Evolutionary conservation across 1,140 invertebrate genomes (phyloP), one percentile per base, ranked within the genome.

Genomic region (Camponotus floridanus): DNA sequence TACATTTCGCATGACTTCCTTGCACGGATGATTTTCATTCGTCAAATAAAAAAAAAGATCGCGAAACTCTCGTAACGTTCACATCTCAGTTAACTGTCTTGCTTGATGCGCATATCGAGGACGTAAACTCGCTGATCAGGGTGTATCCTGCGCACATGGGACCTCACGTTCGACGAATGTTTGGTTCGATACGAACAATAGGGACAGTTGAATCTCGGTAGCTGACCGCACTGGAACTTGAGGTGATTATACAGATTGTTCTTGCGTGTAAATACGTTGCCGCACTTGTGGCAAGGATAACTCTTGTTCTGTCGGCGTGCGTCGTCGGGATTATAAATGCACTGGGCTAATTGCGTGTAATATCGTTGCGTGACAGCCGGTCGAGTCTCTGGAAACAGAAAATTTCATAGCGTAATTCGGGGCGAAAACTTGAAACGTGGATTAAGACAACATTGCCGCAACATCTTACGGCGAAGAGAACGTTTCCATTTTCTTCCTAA

Each of bases 161-260:
- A 91, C 31, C 93, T 92, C 9, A 94, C 89, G 48, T 95, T 95
- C 0, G 92, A 94, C 31, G 92, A 92, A 55, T 95, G 93, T 70
- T 94, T 94, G 36, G 95, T 94, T 11, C 92, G 92, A 59, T 95
- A 94, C 5, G 91, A 70, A 76, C 95, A 96, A 68, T 94, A 90
- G 0, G 94, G 95, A 87, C 96, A 96, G 73, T 95, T 94, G 87
- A 96, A 95, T 68, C 95, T 93, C 4, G 96, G 96, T 85, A 95
- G 94, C 57, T 96, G 94, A 5, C 96, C 96, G 86, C 96, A 96
- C 88, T 96, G 95, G 91, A 94, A 95, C 64, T 92, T 92, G 0
- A 92, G 90, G 39, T 94, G 93, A 42, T 97, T 96, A 3, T 97
- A 95, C 94, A 97, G 62, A 87, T 92, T 92, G 68, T 89, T 91